Evolutionary conservation across 2,797 vertebrate genomes (phyloP), one percentile per base, ranked within the genome.

Genomic region (Gymnodraco acuticeps): DNA sequence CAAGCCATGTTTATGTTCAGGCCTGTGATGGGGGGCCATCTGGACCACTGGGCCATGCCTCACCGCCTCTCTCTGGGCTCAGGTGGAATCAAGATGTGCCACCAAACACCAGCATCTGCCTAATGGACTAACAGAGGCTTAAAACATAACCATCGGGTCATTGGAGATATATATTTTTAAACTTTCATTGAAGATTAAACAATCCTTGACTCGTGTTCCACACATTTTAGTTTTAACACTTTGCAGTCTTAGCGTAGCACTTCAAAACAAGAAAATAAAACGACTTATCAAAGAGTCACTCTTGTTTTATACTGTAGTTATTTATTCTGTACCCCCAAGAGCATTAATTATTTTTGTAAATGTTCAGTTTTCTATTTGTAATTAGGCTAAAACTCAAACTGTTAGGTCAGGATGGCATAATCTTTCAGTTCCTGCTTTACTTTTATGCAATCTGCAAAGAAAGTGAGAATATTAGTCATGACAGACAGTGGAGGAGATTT

Each of bases 41-140:
- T 88, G 90, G 87, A 87, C 75, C 72, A 56, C 74, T 79, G 81
- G 69, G 85, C 43, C 73, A 27, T 8, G 71, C 77, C 81, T 87
- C 65, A 20, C 74, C 19, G 65, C 78, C 54, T 82, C 64, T 69
- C 69, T 70, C 70, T 9, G 33, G 51, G 73, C 88, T 93, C 94
- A 93, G 93, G 92, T 93, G 93, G 93, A 88, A 68, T 90, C 92
- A 92, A 93, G 91, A 94, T 94, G 94, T 91, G 82, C 77, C 79
- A 76, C 70, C 71, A 69, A 70, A 76, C 52, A 64, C 81, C 69
- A 75, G 64, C 81, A 71, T 78, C 77, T 87, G 78, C 76, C 80
- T 64, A 69, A 78, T 75, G 75, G 83, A 86, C 77, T 62, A 76
- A 77, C 72, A 60, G 10, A 15, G 61, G 47, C 68, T 77, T 64